phyloP scores from a whole-genome alignment of 1,140 invertebrate genomes.

The Paralvinella palmiformis region DNA sequence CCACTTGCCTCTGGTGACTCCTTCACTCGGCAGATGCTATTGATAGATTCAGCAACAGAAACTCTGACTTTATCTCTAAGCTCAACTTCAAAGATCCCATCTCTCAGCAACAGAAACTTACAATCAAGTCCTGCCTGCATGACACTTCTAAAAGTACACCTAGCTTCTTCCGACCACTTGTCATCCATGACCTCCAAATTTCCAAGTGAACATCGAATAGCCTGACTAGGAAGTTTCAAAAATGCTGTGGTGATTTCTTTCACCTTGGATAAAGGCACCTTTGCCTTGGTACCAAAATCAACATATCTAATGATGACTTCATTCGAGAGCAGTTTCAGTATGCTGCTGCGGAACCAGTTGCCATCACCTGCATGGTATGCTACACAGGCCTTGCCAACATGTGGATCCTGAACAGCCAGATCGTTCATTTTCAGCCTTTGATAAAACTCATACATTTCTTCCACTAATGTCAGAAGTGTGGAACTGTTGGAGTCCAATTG shows the following conservation, averaged over 20 bases:
- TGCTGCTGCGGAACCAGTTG: constrained; percentile 12
- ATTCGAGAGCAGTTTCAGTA: neutral
- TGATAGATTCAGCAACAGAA: neutral
- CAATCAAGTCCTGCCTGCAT: constrained; percentile 35
- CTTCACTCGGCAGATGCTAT: neutral
- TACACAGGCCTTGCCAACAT: constrained; percentile 7
- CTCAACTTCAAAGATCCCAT: neutral
- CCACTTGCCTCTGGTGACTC: no score
- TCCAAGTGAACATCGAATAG: constrained; percentile 5
- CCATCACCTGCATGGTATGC: constrained; percentile 1
- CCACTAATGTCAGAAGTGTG: neutral
- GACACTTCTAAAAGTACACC: constrained; percentile 14
- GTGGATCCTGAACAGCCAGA: neutral
- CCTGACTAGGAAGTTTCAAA: neutral
- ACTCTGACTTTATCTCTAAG: neutral
- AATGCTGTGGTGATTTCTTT: neutral
- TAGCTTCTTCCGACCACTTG: neutral
- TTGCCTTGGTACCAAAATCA: constrained; percentile 10
- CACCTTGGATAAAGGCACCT: constrained; percentile 1
- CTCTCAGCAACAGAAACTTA: constrained; percentile 34
- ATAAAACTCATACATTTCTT: constrained; percentile 9
- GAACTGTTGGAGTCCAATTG: constrained; percentile 6
- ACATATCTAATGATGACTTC: neutral
- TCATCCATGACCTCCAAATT: neutral
- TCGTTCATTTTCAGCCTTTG: neutral